Evolutionary conservation across 2,888 invertebrate genomes (phyloP), one percentile per base, ranked within the genome.

Genomic region (Dolichomitus sp.): DNA sequence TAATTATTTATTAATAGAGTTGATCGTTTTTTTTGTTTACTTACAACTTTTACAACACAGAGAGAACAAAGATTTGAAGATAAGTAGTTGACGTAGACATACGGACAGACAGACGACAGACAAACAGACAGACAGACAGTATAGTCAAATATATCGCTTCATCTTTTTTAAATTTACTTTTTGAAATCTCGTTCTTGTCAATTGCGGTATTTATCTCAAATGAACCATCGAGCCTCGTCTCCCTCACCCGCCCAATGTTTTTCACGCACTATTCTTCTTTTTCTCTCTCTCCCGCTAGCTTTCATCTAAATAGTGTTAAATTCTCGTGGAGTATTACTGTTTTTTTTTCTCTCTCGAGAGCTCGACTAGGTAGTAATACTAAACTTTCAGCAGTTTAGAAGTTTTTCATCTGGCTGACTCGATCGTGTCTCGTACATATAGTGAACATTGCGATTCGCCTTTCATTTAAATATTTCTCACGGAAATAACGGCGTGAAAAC

Each of bases 11-110:
- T 54, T 81, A 61, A n/a, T 76, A 83, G 81, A 73, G 80, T 85
- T 73, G 54, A 74, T 78, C 54, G 65, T 23, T 73, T 76, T 73
- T 76, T 59, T 69, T n/a, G 3, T 73, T 85, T 84, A 87, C 86
- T 90, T 89, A 90, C 87, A 89, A 90, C 88, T 89, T 90, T 89
- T 92, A 91, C 88, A 93, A 93, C 92, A 93, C 90, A 91, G 90
- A 92, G 91, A 93, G 90, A 92, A 91, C 91, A 88, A 89, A 91
- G 83, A 37, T 61, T 37, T 80, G 80, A 81, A 86, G 85, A 77
- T 85, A 85, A 81, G 40, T 85, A 81, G 68, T 84, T 85, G 81
- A 85, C 86, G 86, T 88, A 89, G 89, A 91, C 90, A 91, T 89
- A 92, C 91, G 87, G 85, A 89, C 89, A 89, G 87, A 89, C 89